Evolutionary conservation across 2,113 vertebrate species (phyloP), one percentile per base, ranked within the genome.

Genomic region (Poeciliopsis retropinna): DNA sequence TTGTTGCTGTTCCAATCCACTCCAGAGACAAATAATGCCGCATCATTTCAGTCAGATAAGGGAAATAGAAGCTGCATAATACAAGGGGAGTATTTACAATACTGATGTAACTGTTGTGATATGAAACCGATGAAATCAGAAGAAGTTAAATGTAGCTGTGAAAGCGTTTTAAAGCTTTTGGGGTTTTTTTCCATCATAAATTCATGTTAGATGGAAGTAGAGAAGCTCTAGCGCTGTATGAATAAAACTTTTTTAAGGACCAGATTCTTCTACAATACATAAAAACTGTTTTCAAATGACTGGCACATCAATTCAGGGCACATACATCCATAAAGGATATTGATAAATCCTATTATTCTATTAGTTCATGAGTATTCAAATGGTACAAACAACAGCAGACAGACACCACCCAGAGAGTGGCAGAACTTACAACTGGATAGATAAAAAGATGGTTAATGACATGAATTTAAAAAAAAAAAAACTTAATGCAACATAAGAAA

Each of bases 21-120:
- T 92, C 91, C 79, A 64, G 85, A 80, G 89, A 91, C 89, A 81
- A 92, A 92, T 91, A 90, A 91, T 90, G 85, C 85, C 87, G 84
- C 82, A 93, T 93, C 92, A 92, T 90, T 89, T 88, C 81, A 82
- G 88, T 91, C 80, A 62, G 88, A 93, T 90, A 89, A 90, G 92
- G 80, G 87, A 91, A 93, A 91, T 75, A 87, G 84, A 92, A 89
- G 80, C 83, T 87, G 84, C 88, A 84, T 85, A 88, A 72, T 82
- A 86, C 73, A 83, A 37, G 13, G 76, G 76, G 69, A 88, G 82
- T 70, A 76, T 84, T 80, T 69, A 73, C 64, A 51, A 57, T 51
- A 64, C 64, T 70, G 78, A 89, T 82, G 65, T 57, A 8, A n/a
- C 51, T n/a, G 67, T 65, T 71, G 73, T 74, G 78, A 87, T 81